phyloP scores from a whole-genome alignment of 2,888 invertebrate genomes.

The Cosmia trapezina region DNA sequence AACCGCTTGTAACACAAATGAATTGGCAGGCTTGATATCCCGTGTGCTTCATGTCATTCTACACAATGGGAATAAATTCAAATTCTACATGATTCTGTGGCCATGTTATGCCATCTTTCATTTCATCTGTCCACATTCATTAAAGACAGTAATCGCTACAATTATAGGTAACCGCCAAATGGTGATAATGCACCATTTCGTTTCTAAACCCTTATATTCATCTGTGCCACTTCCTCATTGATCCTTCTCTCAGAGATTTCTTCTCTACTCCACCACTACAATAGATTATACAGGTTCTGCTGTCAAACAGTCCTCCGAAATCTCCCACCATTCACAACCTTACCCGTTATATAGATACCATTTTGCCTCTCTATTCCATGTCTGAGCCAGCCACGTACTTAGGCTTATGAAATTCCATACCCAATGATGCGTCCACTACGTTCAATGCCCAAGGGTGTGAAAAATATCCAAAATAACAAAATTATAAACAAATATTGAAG shows the following conservation, averaged over 20 bases:
- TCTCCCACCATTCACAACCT: background rate
- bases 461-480: conserved; percentile 10
- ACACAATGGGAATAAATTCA: background rate
- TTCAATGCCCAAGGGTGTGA: conserved; percentile 1
- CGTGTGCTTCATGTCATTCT: background rate
- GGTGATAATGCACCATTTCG: background rate
- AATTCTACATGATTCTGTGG: background rate
- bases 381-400: conserved; percentile 8
- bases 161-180: background rate
- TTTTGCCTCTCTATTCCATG: conserved; percentile 1
- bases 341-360: background rate
- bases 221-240: background rate
- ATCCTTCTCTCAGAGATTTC: background rate
- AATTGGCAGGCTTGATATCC: conserved; percentile 18
- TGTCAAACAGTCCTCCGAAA: background rate
- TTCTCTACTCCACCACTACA: background rate
- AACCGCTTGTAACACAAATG: conserved; percentile 3
- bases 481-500: background rate
- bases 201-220: conserved; percentile 4
- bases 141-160: background rate
- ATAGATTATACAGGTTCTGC: background rate
- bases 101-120: background rate
- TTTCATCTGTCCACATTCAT: background rate
- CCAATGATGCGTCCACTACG: conserved; percentile 36
- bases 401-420: background rate